phyloP scores from a whole-genome alignment of 1,140 invertebrate species.

The Camponotus vicinus region DNA sequence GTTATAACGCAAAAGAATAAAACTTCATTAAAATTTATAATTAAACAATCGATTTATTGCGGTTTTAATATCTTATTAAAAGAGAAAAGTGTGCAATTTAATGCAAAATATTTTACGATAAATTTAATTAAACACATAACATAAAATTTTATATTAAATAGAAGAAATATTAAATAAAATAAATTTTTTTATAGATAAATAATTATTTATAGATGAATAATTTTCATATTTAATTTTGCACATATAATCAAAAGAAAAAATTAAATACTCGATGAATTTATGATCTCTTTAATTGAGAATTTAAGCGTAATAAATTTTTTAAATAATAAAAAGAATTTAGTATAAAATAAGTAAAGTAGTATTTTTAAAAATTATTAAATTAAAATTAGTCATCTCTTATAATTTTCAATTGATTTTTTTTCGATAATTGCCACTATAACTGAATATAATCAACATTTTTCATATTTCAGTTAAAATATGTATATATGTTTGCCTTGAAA shows the following conservation, averaged over 20 bases:
- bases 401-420: not conserved
- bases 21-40: not conserved
- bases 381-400: not conserved
- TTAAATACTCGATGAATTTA: constrained; percentile 12
- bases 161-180: not conserved
- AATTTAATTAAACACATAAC: not conserved
- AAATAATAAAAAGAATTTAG: not conserved
- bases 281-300: not conserved
- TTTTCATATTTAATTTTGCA: constrained; percentile 16
- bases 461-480: not conserved
- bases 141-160: not conserved
- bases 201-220: constrained; percentile 8
- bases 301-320: not conserved
- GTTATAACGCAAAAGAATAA: not conserved
- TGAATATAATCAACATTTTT: not conserved
- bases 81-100: not conserved
- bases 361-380: not conserved
- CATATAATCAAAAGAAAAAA: not conserved
- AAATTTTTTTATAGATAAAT: not conserved
- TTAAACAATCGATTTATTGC: not conserved
- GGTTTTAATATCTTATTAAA: not conserved
- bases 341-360: not conserved
- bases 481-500: too few relatives aligned
- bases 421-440: not conserved
- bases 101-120: not conserved